These are phyloP conservation scores for Sinocyclocheilus anophthalmus DNA, from an alignment of 2,113 vertebrate genomes.

Conservation along the genomic window DNA sequence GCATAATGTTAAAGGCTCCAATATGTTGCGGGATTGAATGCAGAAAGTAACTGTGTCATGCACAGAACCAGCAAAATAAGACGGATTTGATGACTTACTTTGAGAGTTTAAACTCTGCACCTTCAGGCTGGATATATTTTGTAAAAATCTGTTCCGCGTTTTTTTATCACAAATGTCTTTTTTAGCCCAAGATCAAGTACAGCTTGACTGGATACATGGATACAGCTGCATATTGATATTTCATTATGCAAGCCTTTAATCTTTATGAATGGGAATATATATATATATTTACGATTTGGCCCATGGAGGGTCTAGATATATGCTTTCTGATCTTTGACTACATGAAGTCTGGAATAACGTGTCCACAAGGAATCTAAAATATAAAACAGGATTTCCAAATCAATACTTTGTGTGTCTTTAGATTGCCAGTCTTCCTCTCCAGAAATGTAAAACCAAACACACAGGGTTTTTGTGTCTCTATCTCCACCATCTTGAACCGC, in stretches of 20 bases:
- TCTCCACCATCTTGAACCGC: constrained; percentile 38
- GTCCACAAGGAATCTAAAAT: constrained; percentile 24
- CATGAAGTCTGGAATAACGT: constrained; percentile 12
- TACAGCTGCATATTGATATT: neutral
- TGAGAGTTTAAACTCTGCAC: neutral
- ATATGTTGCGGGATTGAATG: neutral
- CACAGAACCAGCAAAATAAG: neutral
- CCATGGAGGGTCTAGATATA: constrained; percentile 6
- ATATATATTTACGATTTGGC: neutral
- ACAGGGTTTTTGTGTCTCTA: constrained; percentile 18
- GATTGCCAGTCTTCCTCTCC: neutral
- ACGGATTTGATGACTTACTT: neutral
- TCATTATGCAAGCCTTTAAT: neutral
- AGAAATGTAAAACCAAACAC: constrained; percentile 16
- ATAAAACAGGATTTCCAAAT: constrained; percentile 27
- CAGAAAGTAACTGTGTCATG: neutral
- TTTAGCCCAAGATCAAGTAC: constrained; percentile 11
- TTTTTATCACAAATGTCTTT: constrained; percentile 12
- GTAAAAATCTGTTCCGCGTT: neutral
- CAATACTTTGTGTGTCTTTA: neutral
- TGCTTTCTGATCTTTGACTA: neutral
- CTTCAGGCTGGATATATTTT: neutral
- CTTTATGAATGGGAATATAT: constrained; percentile 14
- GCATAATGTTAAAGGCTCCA: neutral
- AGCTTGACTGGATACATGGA: neutral